These are phyloP conservation scores for Micronycteris hirsuta DNA, from an alignment of 2,113 vertebrate species.

Conservation along the genomic window DNA sequence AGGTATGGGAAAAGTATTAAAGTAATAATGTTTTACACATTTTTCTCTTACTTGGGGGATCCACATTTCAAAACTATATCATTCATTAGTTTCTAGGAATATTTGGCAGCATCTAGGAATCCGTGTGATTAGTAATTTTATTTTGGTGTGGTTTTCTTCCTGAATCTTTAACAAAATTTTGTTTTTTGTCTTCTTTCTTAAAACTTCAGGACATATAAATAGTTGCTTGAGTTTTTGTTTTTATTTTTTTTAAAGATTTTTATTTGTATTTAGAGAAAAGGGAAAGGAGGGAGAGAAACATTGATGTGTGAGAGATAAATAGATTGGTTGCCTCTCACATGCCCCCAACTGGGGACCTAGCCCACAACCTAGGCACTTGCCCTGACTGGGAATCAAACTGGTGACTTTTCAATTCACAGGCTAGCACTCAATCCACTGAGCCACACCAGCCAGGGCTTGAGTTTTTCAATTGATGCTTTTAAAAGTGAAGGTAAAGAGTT, in stretches of 20 bases:
- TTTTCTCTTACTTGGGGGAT: not conserved
- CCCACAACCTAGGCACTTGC: no score
- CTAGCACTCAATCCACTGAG: no score
- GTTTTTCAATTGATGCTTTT: not conserved
- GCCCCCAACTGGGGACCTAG: no score
- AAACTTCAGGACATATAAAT: conserved; percentile 15
- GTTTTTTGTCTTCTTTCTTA: conserved; percentile 1
- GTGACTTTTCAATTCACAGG: no score
- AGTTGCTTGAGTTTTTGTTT: not conserved
- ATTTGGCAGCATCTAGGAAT: not conserved
- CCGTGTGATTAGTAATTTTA: conserved; percentile 37
- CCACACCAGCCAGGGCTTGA: not conserved
- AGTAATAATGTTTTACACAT: not conserved
- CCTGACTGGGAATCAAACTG: no score
- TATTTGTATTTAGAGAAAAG: no score
- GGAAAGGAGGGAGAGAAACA: no score
- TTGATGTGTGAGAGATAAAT: no score
- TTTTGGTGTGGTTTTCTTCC: not conserved
- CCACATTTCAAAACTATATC: not conserved
- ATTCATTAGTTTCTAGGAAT: conserved; percentile 33
- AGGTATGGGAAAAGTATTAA: conserved; percentile 78
- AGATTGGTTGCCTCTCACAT: no score
- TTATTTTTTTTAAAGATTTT: not conserved
- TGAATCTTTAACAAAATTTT: conserved; percentile 37
- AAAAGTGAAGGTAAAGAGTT: conserved; percentile 14